Conservation (phyloP, 2,113 vertebrate genomes). For the Phyllostomus discolor region DNA sequence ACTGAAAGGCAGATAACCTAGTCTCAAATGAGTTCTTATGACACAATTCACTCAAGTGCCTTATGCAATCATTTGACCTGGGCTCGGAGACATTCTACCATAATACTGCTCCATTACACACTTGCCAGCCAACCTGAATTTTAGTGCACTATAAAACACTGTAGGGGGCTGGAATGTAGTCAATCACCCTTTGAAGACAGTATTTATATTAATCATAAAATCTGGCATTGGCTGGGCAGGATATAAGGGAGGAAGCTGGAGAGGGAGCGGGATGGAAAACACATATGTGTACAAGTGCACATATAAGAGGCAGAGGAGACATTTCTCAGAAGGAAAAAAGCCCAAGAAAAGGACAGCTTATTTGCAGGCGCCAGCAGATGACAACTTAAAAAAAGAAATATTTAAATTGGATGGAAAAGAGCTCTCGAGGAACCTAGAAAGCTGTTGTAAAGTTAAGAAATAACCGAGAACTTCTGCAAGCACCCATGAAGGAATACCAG, state of each 20-base stretch:
- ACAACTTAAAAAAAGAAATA: neutral
- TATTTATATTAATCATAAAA: conserved; percentile 52
- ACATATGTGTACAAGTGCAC: neutral
- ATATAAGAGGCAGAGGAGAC: neutral
- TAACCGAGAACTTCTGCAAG: neutral
- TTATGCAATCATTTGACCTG: neutral
- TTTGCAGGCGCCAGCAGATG: neutral
- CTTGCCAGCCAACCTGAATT: conserved; percentile 36
- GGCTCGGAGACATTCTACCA: neutral
- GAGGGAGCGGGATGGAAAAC: neutral
- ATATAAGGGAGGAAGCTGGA: neutral
- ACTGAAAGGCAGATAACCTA: neutral
- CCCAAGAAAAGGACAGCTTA: neutral
- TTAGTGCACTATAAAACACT: conserved; percentile 29
- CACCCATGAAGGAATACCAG: neutral
- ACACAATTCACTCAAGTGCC: conserved; percentile 7
- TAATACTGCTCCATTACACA: neutral
- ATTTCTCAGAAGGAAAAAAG: neutral
- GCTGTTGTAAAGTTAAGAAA: conserved; percentile 10
- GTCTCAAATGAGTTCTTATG: neutral
- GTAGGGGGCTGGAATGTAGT: conserved; percentile 20
- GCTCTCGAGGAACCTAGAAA: neutral
- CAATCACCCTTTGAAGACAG: conserved; percentile 21
- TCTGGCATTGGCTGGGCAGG: conserved; percentile 10
- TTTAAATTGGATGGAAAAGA: neutral